A percentile compares a stretch with the other conserved stretches of the same genome.
Evolutionary conservation across 2,797 vertebrate genomes (phyloP).

Genomic region (Diplodus sargus): DNA sequence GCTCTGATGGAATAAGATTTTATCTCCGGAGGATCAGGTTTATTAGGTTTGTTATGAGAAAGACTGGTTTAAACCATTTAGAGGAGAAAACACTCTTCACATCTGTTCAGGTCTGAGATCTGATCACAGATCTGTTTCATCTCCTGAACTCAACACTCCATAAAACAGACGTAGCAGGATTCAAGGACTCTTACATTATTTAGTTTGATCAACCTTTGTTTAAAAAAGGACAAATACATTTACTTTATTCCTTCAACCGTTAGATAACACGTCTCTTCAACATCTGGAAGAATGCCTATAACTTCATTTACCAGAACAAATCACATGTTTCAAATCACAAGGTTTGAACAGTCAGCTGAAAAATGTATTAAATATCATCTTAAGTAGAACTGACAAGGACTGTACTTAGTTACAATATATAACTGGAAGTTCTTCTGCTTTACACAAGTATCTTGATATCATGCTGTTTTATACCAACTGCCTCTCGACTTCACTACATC

Average conservation of each 20-base stretch:
- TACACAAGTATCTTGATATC: background rate
- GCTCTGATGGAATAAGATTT: background rate
- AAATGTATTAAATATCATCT: background rate
- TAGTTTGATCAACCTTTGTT: too few relatives aligned
- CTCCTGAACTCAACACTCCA: background rate
- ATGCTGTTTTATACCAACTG: background rate
- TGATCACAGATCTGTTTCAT: background rate
- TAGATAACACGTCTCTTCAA: too few relatives aligned
- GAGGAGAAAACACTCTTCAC: background rate
- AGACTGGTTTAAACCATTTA: background rate
- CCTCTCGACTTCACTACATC: too few relatives aligned
- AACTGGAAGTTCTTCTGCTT: background rate
- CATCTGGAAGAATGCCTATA: too few relatives aligned
- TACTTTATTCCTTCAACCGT: too few relatives aligned
- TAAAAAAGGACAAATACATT: too few relatives aligned
- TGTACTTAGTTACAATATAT: background rate
- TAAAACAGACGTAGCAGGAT: too few relatives aligned
- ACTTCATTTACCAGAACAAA: background rate
- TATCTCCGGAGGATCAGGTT: background rate
- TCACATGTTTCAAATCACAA: too few relatives aligned
- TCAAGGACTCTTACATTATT: too few relatives aligned
- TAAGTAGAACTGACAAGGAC: background rate
- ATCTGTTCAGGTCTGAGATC: background rate
- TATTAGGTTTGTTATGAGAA: constrained; percentile 1
- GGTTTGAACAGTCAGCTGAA: background rate